Evolutionary conservation across 2,888 invertebrate genomes (phyloP), one percentile per base, ranked within the genome.

Genomic region (Drosophila acutilabella): DNA sequence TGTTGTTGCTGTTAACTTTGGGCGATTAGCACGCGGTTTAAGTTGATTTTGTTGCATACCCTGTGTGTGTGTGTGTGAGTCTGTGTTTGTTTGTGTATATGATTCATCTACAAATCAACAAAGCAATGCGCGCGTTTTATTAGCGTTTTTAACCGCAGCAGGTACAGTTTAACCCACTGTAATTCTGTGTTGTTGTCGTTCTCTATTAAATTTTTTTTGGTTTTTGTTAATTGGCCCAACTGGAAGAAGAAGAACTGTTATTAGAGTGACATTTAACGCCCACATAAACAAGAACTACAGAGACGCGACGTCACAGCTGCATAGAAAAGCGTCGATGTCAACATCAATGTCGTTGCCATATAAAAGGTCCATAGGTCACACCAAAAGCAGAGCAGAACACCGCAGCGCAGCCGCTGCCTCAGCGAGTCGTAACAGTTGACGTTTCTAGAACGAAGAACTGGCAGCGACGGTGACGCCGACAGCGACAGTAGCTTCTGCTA

Each of bases 321-420:
- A 75, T 51, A 69, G 53, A 75, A 70, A 78, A 30, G 62, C 44
- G 44, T 26, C 58, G 33, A 30, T 38, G 40, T 40, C 18, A 38
- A 36, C 44, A 54, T 45, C 38, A 52, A 14, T 41, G 30, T 26
- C 47, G 41, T 18, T 38, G 64, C 65, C 52, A 59, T 53, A 47
- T 56, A 51, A 87, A 83, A 82, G 84, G 84, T 89, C 61, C 79
- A 68, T 81, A 84, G 89, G 85, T 89, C 89, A 81, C 50, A 80
- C 42, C 33, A 52, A 50, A 44, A 52, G 58, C 26, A 40, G 48
- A 16, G 48, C 14, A 40, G 16, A 10, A 26, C 18, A 13, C 18
- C 40, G 53, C 52, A 53, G 40, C 61, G 41, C 51, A 52, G 52
- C 71, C 33, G 26, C 71, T 44, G 52, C 45, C 30, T 30, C 30